Evolutionary conservation across 2,113 vertebrate genomes (phyloP).

Genomic region (Struthio camelus): DNA sequence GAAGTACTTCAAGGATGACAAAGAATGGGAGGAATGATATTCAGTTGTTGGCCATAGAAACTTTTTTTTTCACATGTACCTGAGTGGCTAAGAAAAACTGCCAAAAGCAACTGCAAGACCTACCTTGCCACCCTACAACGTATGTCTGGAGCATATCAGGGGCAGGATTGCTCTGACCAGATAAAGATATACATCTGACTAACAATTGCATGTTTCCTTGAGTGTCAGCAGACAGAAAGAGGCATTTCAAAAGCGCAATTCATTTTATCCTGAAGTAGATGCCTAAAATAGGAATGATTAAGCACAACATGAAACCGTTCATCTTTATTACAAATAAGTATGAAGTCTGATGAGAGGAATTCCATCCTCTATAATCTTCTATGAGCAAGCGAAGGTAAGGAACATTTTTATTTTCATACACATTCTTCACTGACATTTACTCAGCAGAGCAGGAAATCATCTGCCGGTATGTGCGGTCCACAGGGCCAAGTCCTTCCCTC

Average conservation of each 20-base stretch:
- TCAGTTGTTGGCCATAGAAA: background rate
- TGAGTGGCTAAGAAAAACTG: background rate
- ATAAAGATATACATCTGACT: background rate
- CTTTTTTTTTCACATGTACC: background rate
- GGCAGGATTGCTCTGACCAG: background rate
- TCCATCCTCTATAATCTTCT: background rate
- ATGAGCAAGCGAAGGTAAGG: background rate
- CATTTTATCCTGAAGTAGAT: background rate
- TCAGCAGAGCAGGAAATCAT: background rate
- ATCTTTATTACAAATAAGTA: background rate
- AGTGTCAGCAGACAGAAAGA: background rate
- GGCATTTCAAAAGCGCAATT: background rate
- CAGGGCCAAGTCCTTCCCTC: background rate
- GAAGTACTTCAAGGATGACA: background rate
- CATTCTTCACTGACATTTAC: background rate
- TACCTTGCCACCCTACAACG: background rate
- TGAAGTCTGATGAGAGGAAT: background rate
- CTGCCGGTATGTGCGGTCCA: background rate
- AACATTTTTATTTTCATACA: background rate
- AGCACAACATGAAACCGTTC: background rate
- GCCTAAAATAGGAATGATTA: background rate
- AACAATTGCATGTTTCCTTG: background rate
- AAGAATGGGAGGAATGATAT: background rate
- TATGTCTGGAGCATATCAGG: background rate
- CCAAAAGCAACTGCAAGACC: background rate